Percentiles rank a stretch among this genome's conserved stretches.
Conservation (phyloP, 2,888 invertebrate species). For the Malthinus flaveolus region DNA sequence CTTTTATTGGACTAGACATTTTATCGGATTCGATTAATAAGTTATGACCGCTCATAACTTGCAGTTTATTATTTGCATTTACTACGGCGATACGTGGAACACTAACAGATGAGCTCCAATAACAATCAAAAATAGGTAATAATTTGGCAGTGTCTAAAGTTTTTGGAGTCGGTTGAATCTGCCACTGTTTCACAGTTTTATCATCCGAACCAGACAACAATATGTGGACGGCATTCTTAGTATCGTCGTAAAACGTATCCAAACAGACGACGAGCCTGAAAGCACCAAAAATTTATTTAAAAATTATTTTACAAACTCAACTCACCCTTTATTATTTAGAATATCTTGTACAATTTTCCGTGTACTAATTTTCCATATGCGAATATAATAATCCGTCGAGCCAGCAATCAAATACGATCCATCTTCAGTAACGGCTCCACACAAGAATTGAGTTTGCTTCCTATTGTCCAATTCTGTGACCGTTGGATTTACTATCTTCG, state of each 20-base stretch:
- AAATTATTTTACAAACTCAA: background rate
- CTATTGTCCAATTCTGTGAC: slow-evolving; percentile 22
- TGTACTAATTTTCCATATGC: slow-evolving; percentile 50
- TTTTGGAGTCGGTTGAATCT: slow-evolving; percentile 40
- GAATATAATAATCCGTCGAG: slow-evolving; percentile 52
- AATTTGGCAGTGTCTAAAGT: slow-evolving; percentile 32
- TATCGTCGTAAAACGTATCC: slow-evolving; percentile 43
- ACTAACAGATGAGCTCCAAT: slow-evolving; percentile 34
- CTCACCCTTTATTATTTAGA: slow-evolving; percentile 42
- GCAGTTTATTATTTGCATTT: slow-evolving; percentile 38
- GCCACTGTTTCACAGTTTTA: slow-evolving; percentile 45
- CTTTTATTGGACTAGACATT: slow-evolving; percentile 36
- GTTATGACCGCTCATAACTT: slow-evolving; percentile 42
- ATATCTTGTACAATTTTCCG: slow-evolving; percentile 35
- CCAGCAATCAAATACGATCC: slow-evolving; percentile 53
- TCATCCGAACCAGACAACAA: slow-evolving; percentile 46
- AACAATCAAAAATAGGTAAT: slow-evolving; percentile 38
- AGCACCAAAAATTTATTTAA: too few species aligned
- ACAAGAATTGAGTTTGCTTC: slow-evolving; percentile 41
- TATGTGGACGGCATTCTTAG: slow-evolving; percentile 43
- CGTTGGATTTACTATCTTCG: slow-evolving; percentile 9
- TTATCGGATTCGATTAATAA: slow-evolving; percentile 40
- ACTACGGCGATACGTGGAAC: slow-evolving; percentile 34
- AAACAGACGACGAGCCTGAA: slow-evolving; percentile 43
- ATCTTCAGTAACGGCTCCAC: slow-evolving; percentile 53